phyloP scores from a whole-genome alignment of 2,888 invertebrate genomes.

The Nephrotoma flavescens region DNA sequence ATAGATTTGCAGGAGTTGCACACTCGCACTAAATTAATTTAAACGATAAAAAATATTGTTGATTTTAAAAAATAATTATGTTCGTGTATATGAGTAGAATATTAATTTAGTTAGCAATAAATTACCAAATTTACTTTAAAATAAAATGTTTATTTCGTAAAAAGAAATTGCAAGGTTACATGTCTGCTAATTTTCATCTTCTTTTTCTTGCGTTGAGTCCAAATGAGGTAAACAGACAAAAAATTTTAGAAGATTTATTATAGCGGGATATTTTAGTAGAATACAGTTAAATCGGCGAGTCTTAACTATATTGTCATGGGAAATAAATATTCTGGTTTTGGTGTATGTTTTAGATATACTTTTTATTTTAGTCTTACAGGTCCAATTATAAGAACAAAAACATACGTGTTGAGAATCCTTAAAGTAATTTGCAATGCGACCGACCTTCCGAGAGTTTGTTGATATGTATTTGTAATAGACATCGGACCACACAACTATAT shows the following conservation, averaged over 20 bases:
- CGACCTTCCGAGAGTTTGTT: too few relatives aligned
- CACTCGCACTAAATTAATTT: background rate
- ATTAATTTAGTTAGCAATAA: background rate
- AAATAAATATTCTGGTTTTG: too few relatives aligned
- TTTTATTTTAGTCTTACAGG: too few relatives aligned
- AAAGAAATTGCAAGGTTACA: background rate
- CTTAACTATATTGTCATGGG: too few relatives aligned
- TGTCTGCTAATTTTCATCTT: background rate
- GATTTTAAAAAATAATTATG: background rate
- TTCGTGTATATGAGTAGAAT: background rate
- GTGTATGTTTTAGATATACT: too few relatives aligned
- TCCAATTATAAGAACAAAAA: too few relatives aligned
- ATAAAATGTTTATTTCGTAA: background rate
- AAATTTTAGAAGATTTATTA: background rate
- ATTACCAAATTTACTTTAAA: background rate
- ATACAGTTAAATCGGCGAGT: background rate
- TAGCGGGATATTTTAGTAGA: background rate
- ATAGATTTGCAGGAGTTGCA: background rate
- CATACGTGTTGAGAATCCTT: too few relatives aligned
- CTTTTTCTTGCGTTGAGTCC: background rate
- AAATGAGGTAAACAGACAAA: background rate
- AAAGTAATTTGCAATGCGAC: too few relatives aligned
- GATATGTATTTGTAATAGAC: too few relatives aligned
- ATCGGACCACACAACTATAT: too few relatives aligned
- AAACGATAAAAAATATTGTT: background rate